Base-by-base conservation (phyloP, 2,888 invertebrate species). In the Eustalomyia histrio region DNA sequence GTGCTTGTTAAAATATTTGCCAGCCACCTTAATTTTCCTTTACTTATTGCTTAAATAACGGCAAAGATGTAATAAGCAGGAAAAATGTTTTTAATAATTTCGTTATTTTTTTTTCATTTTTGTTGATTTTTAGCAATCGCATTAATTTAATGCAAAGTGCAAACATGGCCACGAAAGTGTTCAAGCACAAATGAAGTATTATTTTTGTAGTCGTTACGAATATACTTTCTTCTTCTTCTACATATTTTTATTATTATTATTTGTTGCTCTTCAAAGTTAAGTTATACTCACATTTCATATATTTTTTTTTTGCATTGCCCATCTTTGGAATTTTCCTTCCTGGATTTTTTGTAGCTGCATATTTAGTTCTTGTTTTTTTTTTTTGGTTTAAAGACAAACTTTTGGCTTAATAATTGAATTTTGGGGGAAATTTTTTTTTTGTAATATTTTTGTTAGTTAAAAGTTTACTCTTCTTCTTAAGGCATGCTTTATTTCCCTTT, bases 131-230 rank as follows among this genome's bases (percentile, higher is more conserved):
- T 39, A 29, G 1, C 72, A 72, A 63, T 63, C 12, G 43, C 68
- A 73, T 73, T 58, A 79, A 79, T 60, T 74, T 69, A 69, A 79
- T 74, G 69, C 58, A 74, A 65, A 60, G 58, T 69, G 69, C 73
- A 79, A 79, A 65, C 69, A 79, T 65, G 47, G 64, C 52, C 64
- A 69, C 58, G 74, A 68, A 74, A 68, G 74, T 68, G 73, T 65
- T 74, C 58, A 64, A 17, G 74, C 58, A 68, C 50, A 79, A 79
- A 43, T 78, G 47, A 78, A 65, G 71, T 79, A 57, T 17, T 35
- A 52, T 24, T 52, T 67, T 57, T 68, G 52, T 14, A 58, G 58
- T 52, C 52, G 5, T 35, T 67, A 8, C 12, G 1, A 39, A 12
- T 57, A 12, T 24, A 29, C 47, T 12, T 16, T 47, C 29, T 18